Evolutionary conservation across 2,888 invertebrate genomes (phyloP).

Genomic region (Anorthoa munda): DNA sequence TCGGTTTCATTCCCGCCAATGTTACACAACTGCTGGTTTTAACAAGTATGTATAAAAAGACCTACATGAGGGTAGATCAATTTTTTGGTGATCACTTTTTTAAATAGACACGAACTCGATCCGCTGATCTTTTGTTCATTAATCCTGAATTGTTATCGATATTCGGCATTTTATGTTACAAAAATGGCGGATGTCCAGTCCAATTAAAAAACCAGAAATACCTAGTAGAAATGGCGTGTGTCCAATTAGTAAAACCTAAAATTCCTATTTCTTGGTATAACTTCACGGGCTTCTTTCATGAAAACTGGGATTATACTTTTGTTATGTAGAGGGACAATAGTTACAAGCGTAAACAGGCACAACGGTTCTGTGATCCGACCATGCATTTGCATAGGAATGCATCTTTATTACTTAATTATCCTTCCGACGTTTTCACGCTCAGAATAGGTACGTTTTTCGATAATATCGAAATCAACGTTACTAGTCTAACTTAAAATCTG

Average conservation of each 20-base stretch:
- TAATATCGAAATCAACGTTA: not conserved
- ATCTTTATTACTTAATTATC: not conserved
- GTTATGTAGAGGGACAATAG: not conserved
- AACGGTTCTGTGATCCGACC: not conserved
- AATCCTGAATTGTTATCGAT: not conserved
- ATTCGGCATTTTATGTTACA: not conserved
- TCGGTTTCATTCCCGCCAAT: not conserved
- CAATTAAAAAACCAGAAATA: too few species aligned
- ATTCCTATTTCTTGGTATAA: too few species aligned
- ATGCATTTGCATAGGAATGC: not conserved
- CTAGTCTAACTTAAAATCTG: not conserved
- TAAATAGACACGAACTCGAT: not conserved
- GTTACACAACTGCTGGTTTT: not conserved
- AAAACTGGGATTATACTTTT: not conserved
- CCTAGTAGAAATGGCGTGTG: not conserved
- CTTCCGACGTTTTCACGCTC: too few species aligned
- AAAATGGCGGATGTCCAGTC: not conserved
- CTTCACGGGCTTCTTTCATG: too few species aligned
- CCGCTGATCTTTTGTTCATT: not conserved
- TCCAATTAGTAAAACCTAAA: not conserved
- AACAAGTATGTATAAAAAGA: conserved; percentile 3
- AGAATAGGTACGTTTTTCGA: not conserved
- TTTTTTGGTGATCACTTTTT: not conserved
- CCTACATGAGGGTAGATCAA: not conserved
- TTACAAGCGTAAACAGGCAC: not conserved